Percentiles rank a stretch among this genome's conserved stretches.
phyloP scores from a whole-genome alignment of 2,113 vertebrate genomes.

The Zapus hudsonius region DNA sequence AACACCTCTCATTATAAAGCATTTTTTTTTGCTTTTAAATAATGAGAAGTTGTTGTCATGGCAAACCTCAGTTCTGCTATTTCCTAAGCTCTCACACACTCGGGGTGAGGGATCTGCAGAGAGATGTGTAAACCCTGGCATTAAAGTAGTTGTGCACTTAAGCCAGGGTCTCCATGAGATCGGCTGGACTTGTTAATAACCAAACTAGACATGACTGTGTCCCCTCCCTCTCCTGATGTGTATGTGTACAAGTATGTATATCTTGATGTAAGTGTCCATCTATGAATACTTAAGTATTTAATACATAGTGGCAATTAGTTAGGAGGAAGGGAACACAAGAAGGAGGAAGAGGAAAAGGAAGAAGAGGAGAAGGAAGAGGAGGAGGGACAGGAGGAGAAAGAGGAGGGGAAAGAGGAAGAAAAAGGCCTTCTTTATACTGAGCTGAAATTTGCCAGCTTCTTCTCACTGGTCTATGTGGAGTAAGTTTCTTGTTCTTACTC shows the following conservation, averaged over 20 bases:
- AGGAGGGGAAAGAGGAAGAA: not conserved
- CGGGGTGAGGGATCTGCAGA: not conserved
- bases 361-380: not conserved
- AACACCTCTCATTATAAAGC: constrained; percentile 66
- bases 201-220: not conserved
- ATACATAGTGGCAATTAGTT: constrained; percentile 12
- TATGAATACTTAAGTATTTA: not conserved
- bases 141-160: constrained; percentile 6
- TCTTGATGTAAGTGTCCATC: too few relatives aligned
- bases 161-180: not conserved
- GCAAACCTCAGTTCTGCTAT: constrained; percentile 76
- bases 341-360: not conserved
- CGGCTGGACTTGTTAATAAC: not conserved
- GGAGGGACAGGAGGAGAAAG: too few relatives aligned
- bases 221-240: not conserved
- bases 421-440: not conserved
- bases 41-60: constrained; percentile 82
- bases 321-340: not conserved
- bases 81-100: constrained; percentile 11
- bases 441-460: not conserved
- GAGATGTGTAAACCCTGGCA: constrained; percentile 30
- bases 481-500: not conserved
- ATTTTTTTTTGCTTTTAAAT: constrained; percentile 32
- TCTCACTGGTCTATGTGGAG: not conserved
- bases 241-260: not conserved